Evolutionary conservation across 2,888 invertebrate species (phyloP).

Genomic region (Pollenia griseotomentosa): DNA sequence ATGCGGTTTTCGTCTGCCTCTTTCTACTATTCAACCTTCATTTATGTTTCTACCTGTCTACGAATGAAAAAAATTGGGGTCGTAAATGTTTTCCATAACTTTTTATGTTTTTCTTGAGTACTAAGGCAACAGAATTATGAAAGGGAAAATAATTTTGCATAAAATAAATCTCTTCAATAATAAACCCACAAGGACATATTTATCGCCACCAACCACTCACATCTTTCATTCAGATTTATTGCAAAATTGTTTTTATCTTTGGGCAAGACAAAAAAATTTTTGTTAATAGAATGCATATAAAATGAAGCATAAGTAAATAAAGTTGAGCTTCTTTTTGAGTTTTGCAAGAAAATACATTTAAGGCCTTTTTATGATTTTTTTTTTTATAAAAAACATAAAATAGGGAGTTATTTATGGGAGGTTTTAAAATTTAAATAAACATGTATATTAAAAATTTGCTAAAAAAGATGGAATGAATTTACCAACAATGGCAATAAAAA

Average conservation of each 20-base stretch:
- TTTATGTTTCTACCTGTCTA: too few relatives aligned
- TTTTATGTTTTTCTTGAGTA: background rate
- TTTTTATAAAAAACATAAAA: background rate
- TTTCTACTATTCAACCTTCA: too few relatives aligned
- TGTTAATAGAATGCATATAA: too few relatives aligned
- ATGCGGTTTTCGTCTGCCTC: too few relatives aligned
- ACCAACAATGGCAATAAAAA: too few relatives aligned
- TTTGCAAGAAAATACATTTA: background rate
- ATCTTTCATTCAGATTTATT: background rate
- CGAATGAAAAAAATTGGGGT: too few relatives aligned
- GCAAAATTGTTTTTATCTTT: background rate
- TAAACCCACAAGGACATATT: background rate
- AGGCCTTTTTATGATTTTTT: background rate
- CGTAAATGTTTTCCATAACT: too few relatives aligned
- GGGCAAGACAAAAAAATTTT: background rate
- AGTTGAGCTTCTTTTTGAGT: too few relatives aligned
- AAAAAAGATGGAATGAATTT: too few relatives aligned
- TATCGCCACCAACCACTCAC: background rate
- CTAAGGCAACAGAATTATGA: background rate
- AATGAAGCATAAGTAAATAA: too few relatives aligned
- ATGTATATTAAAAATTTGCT: too few relatives aligned
- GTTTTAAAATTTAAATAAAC: too few relatives aligned
- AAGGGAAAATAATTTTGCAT: constrained; percentile 6
- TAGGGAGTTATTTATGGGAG: background rate
- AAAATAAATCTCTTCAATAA: constrained; percentile 19